These are phyloP conservation scores for Leptopilina drosophilae DNA, from an alignment of 2,888 invertebrate species.

Conservation along the genomic window DNA sequence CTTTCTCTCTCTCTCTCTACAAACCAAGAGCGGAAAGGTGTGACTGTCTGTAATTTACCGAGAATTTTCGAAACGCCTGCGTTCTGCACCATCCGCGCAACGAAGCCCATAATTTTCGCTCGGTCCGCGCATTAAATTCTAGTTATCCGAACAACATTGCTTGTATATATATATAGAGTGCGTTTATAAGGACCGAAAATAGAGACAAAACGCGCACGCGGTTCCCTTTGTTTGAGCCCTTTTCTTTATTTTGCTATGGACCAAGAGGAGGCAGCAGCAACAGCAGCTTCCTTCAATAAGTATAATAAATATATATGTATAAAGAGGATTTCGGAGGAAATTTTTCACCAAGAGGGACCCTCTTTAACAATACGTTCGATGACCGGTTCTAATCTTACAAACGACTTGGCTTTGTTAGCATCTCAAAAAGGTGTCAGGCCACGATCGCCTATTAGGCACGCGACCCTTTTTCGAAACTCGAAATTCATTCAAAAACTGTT, in stretches of 20 bases:
- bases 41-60: constrained; percentile 62
- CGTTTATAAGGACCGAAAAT: constrained; percentile 50
- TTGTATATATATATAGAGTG: no score
- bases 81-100: constrained; percentile 47
- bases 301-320: no score
- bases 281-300: constrained; percentile 28
- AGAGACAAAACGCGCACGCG: constrained; percentile 47
- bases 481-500: constrained; percentile 17
- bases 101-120: constrained; percentile 62
- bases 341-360: constrained; percentile 59
- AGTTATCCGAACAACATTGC: constrained; percentile 58
- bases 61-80: constrained; percentile 57
- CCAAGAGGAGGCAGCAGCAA: constrained; percentile 38
- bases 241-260: constrained; percentile 22
- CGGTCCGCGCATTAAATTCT: constrained; percentile 66
- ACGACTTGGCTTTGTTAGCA: constrained; percentile 67
- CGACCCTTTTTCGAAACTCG: constrained; percentile 10
- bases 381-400: constrained; percentile 72
- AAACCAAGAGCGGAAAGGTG: constrained; percentile 57
- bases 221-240: constrained; percentile 44
- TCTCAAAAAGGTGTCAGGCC: constrained; percentile 41
- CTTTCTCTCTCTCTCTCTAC: background rate
- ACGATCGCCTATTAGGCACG: constrained; percentile 30
- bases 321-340: constrained; percentile 52
- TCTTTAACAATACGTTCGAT: constrained; percentile 67